Evolutionary conservation across 2,797 vertebrate species (phyloP).

Genomic region (Pseudomugil tenellus): DNA sequence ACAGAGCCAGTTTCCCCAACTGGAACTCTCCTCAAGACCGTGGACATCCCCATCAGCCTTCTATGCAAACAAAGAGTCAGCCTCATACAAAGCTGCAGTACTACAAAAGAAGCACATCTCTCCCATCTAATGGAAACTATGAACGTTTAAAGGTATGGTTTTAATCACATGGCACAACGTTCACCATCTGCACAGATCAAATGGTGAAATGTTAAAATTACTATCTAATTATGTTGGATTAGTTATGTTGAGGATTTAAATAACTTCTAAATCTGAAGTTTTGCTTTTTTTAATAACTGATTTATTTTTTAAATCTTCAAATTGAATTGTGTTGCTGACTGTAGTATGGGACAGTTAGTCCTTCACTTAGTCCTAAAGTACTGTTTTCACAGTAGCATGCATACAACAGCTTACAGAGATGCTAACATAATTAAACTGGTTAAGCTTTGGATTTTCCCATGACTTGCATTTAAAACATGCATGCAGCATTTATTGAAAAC

Average conservation of each 20-base stretch:
- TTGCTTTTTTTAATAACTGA: too few species aligned
- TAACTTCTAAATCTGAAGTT: too few species aligned
- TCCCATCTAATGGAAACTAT: conserved; percentile 11
- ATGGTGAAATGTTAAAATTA: too few species aligned
- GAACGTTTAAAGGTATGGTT: conserved; percentile 49
- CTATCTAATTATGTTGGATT: background rate
- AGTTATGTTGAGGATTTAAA: background rate
- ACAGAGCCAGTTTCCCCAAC: conserved; percentile 8
- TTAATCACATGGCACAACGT: background rate
- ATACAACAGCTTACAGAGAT: too few species aligned
- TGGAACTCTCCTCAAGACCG: conserved; percentile 29
- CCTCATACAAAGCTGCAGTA: conserved; percentile 28
- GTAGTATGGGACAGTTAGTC: too few species aligned
- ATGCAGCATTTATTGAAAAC: background rate
- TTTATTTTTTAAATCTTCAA: too few species aligned
- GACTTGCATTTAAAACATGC: background rate
- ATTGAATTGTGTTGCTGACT: too few species aligned
- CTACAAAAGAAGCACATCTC: conserved; percentile 5
- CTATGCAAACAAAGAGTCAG: conserved; percentile 20
- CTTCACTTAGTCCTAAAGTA: too few species aligned
- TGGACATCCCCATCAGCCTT: conserved; percentile 19
- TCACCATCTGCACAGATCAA: background rate
- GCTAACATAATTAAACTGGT: background rate
- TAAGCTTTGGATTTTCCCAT: background rate
- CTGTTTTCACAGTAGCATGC: too few species aligned